These are phyloP conservation scores for Coelopa frigida DNA, from an alignment of 1,140 invertebrate genomes.

Conservation along the genomic window DNA sequence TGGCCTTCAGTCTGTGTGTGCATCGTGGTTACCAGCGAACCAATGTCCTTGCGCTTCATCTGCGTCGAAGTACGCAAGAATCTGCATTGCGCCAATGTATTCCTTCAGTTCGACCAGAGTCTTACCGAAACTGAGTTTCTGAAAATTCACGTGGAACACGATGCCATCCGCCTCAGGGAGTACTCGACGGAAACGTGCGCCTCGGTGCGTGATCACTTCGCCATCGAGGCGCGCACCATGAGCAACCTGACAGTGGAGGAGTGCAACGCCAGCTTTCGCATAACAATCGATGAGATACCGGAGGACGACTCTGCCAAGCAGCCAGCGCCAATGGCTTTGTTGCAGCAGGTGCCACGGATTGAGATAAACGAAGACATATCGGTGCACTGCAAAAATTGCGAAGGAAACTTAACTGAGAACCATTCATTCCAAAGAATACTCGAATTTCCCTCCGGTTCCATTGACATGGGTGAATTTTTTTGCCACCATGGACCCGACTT, in stretches of 20 bases:
- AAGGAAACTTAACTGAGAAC: neutral
- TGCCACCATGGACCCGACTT: constrained; percentile 22
- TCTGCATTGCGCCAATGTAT: constrained; percentile 16
- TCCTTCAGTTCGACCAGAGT: constrained; percentile 13
- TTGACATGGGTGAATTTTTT: constrained; percentile 36
- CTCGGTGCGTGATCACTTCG: constrained; percentile 7
- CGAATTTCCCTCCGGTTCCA: constrained; percentile 30
- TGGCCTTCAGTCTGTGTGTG: too few relatives aligned
- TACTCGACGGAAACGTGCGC: constrained; percentile 5
- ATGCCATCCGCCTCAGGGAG: constrained; percentile 7
- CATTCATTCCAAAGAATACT: constrained; percentile 15
- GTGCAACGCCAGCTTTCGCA: constrained; percentile 14
- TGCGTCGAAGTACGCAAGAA: constrained; percentile 14
- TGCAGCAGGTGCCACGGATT: too few relatives aligned
- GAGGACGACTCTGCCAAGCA: too few relatives aligned
- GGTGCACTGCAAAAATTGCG: constrained; percentile 10
- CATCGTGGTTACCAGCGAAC: too few relatives aligned
- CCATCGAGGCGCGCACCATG: constrained; percentile 9
- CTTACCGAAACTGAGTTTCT: constrained; percentile 13
- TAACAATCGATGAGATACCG: constrained; percentile 11
- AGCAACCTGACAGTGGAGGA: constrained; percentile 14
- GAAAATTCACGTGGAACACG: constrained; percentile 13
- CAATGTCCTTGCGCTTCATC: constrained; percentile 12
- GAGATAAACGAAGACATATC: too few relatives aligned
- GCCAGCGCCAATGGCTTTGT: too few relatives aligned